phyloP scores from a whole-genome alignment of 2,797 vertebrate species.

The Stomatorhinus walkeri region DNA sequence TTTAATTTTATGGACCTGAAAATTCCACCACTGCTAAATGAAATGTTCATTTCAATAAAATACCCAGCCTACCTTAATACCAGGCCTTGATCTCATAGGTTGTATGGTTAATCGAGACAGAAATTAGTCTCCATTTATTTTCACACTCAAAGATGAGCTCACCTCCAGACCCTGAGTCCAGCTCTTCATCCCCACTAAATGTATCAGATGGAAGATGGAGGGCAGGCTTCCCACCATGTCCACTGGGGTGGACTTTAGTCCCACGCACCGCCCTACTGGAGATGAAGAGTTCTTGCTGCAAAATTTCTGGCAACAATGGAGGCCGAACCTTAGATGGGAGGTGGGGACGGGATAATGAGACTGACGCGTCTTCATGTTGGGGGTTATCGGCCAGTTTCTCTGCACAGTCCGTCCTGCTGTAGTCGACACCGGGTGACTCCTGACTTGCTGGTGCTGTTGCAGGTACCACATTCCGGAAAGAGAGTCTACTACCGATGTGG shows the following conservation, averaged over 20 bases:
- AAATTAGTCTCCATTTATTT: background rate
- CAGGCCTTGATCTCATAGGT: background rate
- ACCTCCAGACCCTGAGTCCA: conserved; percentile 71
- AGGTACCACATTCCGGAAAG: conserved; percentile 67
- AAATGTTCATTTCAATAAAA: background rate
- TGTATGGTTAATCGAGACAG: background rate
- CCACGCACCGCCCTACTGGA: background rate
- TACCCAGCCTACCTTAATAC: background rate
- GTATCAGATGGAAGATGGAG: conserved; percentile 33
- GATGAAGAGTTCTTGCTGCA: conserved; percentile 28
- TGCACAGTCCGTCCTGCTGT: conserved; percentile 53
- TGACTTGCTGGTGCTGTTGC: conserved; percentile 41
- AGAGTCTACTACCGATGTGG: conserved; percentile 67
- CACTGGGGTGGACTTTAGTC: conserved; percentile 13
- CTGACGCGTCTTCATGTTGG: conserved; percentile 54
- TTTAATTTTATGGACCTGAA: background rate
- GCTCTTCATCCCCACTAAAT: conserved; percentile 67
- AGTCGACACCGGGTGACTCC: conserved; percentile 51
- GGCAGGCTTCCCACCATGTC: conserved; percentile 29
- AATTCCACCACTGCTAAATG: background rate
- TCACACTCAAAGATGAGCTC: conserved; percentile 36
- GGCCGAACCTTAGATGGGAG: conserved; percentile 45
- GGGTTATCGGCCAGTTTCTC: conserved; percentile 39
- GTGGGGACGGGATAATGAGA: conserved; percentile 26
- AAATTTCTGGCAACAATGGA: conserved; percentile 31